Percentiles rank a stretch among this genome's conserved stretches.
phyloP scores from a whole-genome alignment of 2,113 vertebrate species.

The Archocentrus centrarchus region DNA sequence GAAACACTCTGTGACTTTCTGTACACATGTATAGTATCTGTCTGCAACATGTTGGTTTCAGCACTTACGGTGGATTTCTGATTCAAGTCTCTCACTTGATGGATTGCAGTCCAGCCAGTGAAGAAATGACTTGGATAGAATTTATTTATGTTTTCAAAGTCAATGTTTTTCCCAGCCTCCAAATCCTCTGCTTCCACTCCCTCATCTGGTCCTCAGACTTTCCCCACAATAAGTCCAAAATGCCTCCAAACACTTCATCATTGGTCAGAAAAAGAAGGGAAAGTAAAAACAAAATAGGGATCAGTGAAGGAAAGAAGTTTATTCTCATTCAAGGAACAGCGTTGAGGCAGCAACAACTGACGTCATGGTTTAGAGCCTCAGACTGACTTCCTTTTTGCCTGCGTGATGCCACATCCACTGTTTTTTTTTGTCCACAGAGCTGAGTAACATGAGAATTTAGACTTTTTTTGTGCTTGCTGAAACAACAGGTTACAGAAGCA shows the following conservation, averaged over 20 bases:
- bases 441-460: slow-evolving; percentile 1
- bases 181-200: slow-evolving; percentile 56
- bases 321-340: not conserved
- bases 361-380: slow-evolving; percentile 7
- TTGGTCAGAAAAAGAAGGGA: slow-evolving; percentile 12
- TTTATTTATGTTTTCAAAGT: slow-evolving; percentile 63
- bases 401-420: slow-evolving; percentile 19
- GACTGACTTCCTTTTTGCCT: not conserved
- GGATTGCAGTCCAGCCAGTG: slow-evolving; percentile 38
- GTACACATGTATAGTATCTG: not conserved
- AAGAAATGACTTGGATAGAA: slow-evolving; percentile 43
- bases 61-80: not conserved
- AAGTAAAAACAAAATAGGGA: slow-evolving; percentile 1
- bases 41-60: slow-evolving; percentile 3
- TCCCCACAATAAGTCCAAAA: slow-evolving; percentile 62
- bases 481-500: slow-evolving; percentile 12
- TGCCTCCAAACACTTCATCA: slow-evolving; percentile 51
- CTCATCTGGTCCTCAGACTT: slow-evolving; percentile 78
- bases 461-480: not conserved
- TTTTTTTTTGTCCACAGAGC: not conserved
- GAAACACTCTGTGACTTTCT: not conserved
- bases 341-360: not conserved
- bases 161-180: slow-evolving; percentile 65
- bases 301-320: not conserved
- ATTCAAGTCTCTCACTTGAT: slow-evolving; percentile 41